phyloP scores from a whole-genome alignment of 2,797 vertebrate species.

The Emys orbicularis region DNA sequence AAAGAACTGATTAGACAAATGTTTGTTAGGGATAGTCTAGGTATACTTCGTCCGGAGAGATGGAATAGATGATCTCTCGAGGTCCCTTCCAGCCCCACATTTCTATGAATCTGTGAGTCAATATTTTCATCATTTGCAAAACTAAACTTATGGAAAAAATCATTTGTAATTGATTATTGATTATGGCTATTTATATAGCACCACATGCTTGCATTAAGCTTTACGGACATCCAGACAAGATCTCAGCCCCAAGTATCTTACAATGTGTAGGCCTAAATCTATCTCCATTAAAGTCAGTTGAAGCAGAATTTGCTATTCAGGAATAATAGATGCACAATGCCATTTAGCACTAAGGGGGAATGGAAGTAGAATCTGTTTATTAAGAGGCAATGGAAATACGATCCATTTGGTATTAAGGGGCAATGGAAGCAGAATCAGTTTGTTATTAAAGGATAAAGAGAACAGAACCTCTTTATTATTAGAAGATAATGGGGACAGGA shows the following conservation, averaged over 20 bases:
- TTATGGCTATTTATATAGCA: not conserved
- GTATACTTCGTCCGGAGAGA: not conserved
- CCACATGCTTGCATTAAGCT: conserved; percentile 13
- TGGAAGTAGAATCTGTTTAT: not conserved
- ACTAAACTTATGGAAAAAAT: not conserved
- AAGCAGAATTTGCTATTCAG: conserved; percentile 63
- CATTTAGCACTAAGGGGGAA: not conserved
- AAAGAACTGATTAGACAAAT: not conserved
- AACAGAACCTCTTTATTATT: not conserved
- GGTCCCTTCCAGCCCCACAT: not conserved
- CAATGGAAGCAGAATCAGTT: conserved; percentile 25
- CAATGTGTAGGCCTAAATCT: conserved; percentile 46
- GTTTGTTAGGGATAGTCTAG: not conserved
- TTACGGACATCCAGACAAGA: conserved; percentile 62
- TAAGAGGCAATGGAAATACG: conserved; percentile 20
- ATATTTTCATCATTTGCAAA: not conserved
- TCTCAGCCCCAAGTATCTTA: conserved; percentile 65
- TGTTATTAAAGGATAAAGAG: conserved; percentile 16
- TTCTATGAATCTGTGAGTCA: not conserved
- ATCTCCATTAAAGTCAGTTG: conserved; percentile 36
- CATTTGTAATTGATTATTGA: conserved; percentile 49
- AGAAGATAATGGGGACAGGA: accelerated
- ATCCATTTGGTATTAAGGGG: not conserved
- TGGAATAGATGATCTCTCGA: too few relatives aligned
- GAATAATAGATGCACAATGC: conserved; percentile 61